phyloP scores from a whole-genome alignment of 2,888 invertebrate species.

The Arenicola marina region DNA sequence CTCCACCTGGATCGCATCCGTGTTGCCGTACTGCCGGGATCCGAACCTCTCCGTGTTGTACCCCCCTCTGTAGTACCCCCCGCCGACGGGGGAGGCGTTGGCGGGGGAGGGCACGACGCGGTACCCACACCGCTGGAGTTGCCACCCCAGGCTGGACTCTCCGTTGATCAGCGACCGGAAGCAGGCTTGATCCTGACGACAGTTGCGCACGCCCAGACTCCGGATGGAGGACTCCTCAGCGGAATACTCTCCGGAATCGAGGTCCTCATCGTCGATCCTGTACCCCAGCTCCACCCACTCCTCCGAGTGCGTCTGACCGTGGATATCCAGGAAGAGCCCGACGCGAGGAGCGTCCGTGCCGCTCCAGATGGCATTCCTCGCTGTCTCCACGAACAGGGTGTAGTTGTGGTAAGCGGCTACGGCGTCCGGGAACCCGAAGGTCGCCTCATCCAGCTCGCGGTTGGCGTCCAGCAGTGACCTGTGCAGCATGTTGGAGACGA shows the following conservation, averaged over 20 bases:
- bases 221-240: conserved; percentile 16
- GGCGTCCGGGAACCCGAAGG: conserved; percentile 14
- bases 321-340: conserved; percentile 33
- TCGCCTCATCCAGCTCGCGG: conserved; percentile 13
- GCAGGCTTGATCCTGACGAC: conserved; percentile 2
- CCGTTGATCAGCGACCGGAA: not conserved
- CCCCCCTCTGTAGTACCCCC: not conserved
- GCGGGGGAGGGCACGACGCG: not conserved
- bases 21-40: not conserved
- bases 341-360: not conserved
- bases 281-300: conserved; percentile 32
- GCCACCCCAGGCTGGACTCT: not conserved
- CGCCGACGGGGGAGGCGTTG: not conserved
- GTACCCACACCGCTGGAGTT: not conserved
- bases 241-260: conserved; percentile 10
- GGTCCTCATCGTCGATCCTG: conserved; percentile 5
- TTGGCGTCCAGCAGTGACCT: conserved; percentile 18
- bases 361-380: conserved; percentile 20
- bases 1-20: not conserved
- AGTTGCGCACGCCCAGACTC: conserved; percentile 5
- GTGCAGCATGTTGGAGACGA: conserved; percentile 13
- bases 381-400: conserved; percentile 27
- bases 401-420: conserved; percentile 28
- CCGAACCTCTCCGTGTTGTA: not conserved
- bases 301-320: conserved; percentile 32